Base-by-base conservation (phyloP, 2,888 invertebrate species). In the Spialia ferax region DNA sequence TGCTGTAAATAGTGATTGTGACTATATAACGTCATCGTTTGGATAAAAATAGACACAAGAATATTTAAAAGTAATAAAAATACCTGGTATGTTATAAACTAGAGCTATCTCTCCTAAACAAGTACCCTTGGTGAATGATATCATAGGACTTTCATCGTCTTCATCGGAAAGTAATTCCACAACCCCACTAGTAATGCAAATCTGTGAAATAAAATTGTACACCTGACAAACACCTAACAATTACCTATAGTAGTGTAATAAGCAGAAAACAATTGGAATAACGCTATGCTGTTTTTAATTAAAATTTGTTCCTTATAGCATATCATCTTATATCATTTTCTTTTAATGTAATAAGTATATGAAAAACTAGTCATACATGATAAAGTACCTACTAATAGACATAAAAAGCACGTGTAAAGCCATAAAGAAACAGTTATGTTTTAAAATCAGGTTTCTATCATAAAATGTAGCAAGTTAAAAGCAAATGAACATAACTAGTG, bases 61-160 rank as follows among this genome's bases (percentile, higher is more conserved):
- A 55, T 64, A 54, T 59, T 35, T 22, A 18, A 71, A 71, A 63
- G 20, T 64, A n/a, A 22, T 6, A 26, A 38, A 26, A 55, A 22
- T 80, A 90, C 93, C 91, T 71, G 94, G 94, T 73, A 94, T 82
- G 66, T 92, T 93, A 71, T 94, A 87, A 45, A 94, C 84, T 68
- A 95, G 77, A 20, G 94, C 84, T 71, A 91, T 89, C 88, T 95
- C 95, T 3, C 94, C 95, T 70, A 94, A 87, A 75, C 94, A 94
- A 7, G 94, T 93, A 3, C 94, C 94, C 70, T 92, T 89, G 22
- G 85, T 83, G 73, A 94, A 92, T 13, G 94, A 93, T 73, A 94
- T 91, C 86, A 94, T 94, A 8, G 94, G 93, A 70, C 93, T 94
- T 78, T 92, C 91, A 69, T 94, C 91, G 65, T 94, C 94, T 86